Percentiles rank a stretch among this genome's conserved stretches.
Evolutionary conservation across 92 coral and sea anemone genomes (phyloP).

Genomic region (Palythoa caribaeorum): DNA sequence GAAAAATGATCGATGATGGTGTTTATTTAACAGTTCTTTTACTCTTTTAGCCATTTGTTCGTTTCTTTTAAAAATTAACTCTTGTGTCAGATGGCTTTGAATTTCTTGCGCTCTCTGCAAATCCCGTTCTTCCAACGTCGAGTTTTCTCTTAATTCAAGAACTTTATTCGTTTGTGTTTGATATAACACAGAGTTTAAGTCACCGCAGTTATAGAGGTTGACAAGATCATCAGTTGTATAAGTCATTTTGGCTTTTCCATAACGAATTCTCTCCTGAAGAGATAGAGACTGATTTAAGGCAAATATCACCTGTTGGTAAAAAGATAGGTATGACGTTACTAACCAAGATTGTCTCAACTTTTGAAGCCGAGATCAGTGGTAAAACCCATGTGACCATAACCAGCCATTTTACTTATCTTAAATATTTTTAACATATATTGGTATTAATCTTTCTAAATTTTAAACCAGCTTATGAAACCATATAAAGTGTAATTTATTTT

Average conservation of each 20-base stretch:
- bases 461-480: too few relatives aligned
- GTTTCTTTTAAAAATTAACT: conserved; percentile 87
- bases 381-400: too few relatives aligned
- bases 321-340: background rate
- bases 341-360: too few relatives aligned
- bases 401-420: background rate
- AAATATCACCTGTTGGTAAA: conserved; percentile 76
- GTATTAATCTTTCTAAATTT: too few relatives aligned
- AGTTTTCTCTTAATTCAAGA: conserved; percentile 70
- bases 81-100: conserved; percentile 81
- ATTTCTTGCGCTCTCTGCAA: conserved; percentile 73
- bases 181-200: conserved; percentile 85
- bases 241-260: conserved; percentile 81
- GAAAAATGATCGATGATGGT: conserved; percentile 88
- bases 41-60: conserved; percentile 91
- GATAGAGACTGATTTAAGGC: conserved; percentile 91
- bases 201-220: conserved; percentile 96
- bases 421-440: too few relatives aligned
- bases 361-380: too few relatives aligned
- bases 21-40: conserved; percentile 69
- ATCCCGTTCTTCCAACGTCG: conserved; percentile 64
- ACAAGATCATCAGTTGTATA: conserved; percentile 93
- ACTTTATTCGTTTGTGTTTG: conserved; percentile 78
- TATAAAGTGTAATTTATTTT: too few relatives aligned
- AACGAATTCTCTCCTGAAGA: conserved; percentile 90